A percentile compares a stretch with the other conserved stretches of the same genome.
phyloP scores from a whole-genome alignment of 2,888 invertebrate genomes.

The Cryptus viduatorius region DNA sequence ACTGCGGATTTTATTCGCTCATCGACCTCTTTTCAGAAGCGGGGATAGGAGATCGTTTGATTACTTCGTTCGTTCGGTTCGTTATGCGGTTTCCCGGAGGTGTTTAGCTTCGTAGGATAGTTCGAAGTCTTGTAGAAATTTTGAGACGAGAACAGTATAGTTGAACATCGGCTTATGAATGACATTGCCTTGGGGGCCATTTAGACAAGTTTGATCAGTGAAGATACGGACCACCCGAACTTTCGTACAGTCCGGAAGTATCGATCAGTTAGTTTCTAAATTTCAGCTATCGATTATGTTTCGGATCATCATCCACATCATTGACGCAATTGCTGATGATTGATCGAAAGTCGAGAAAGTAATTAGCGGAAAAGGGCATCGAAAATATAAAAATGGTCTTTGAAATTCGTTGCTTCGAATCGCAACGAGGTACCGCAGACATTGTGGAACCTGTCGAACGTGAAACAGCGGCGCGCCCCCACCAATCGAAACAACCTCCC shows the following conservation, averaged over 20 bases:
- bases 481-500: constrained; percentile 34
- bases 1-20: constrained; percentile 55
- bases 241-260: background rate
- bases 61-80: constrained; percentile 17
- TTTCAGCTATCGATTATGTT: constrained; percentile 11
- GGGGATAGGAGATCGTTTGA: constrained; percentile 56
- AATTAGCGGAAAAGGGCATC: constrained; percentile 6
- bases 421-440: constrained; percentile 15
- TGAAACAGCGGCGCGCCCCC: constrained; percentile 17
- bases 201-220: background rate
- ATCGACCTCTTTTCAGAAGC: constrained; percentile 60
- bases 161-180: too few relatives aligned
- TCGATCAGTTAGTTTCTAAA: constrained; percentile 7
- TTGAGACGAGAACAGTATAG: too few relatives aligned
- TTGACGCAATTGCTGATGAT: constrained; percentile 35
- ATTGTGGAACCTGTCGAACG: constrained; percentile 51
- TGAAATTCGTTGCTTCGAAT: constrained; percentile 18
- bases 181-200: background rate
- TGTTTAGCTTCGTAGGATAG: background rate
- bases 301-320: background rate
- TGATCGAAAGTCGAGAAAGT: constrained; percentile 20
- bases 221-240: background rate
- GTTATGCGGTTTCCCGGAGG: background rate
- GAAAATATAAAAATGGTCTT: constrained; percentile 29
- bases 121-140: background rate